Conservation (phyloP, 2,888 invertebrate genomes). For the Cosmia trapezina region DNA sequence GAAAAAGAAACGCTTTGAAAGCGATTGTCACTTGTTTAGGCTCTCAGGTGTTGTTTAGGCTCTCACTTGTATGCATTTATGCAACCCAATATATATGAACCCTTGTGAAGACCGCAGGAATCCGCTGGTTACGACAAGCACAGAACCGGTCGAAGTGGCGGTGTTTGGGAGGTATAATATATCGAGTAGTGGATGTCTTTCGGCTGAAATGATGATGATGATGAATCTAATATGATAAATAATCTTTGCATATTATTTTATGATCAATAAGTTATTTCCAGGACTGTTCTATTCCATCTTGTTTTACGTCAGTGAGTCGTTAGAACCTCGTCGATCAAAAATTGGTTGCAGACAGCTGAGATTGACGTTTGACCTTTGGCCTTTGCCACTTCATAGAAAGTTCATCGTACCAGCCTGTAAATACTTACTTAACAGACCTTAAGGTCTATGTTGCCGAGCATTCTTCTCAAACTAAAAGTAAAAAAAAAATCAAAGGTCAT, state of each 20-base stretch:
- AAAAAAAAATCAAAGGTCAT: not conserved
- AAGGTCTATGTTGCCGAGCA: not conserved
- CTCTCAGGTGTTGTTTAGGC: too few relatives aligned
- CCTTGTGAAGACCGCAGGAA: too few relatives aligned
- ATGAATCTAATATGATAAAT: too few relatives aligned
- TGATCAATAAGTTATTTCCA: not conserved
- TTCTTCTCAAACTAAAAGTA: not conserved
- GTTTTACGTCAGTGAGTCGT: not conserved
- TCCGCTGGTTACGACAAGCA: too few relatives aligned
- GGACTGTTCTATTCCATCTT: constrained; percentile 3
- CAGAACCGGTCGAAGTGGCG: too few relatives aligned
- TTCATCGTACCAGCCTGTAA: not conserved
- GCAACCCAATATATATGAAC: too few relatives aligned
- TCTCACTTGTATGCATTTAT: too few relatives aligned
- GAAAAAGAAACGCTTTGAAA: too few relatives aligned
- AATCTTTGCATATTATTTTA: not conserved
- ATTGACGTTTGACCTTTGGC: constrained; percentile 11
- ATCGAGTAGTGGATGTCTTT: too few relatives aligned
- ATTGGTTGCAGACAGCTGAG: constrained; percentile 24
- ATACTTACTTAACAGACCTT: not conserved
- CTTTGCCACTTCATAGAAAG: not conserved
- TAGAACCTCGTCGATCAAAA: constrained; percentile 32
- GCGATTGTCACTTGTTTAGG: too few relatives aligned
- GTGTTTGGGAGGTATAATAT: too few relatives aligned
- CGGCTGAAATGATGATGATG: too few relatives aligned